phyloP scores from a whole-genome alignment of 2,113 vertebrate genomes.

The Herpetotheres cachinnans region DNA sequence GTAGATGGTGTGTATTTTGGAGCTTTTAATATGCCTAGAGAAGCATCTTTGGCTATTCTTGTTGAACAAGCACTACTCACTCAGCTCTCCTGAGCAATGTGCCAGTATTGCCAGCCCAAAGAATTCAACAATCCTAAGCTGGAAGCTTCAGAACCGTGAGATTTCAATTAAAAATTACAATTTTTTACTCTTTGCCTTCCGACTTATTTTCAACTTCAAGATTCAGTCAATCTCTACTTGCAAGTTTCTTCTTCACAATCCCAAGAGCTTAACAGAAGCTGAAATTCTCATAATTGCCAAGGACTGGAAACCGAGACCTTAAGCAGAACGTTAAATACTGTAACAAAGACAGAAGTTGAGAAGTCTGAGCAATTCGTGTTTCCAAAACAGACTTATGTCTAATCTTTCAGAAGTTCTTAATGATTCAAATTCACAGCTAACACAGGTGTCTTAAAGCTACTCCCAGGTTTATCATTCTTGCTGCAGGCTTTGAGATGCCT shows the following conservation, averaged over 20 bases:
- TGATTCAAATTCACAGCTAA: background rate
- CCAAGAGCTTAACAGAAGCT: background rate
- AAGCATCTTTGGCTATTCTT: background rate
- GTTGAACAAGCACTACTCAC: background rate
- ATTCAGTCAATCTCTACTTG: background rate
- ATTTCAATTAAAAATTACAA: slow-evolving; percentile 2
- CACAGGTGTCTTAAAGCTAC: background rate
- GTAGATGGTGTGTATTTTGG: background rate
- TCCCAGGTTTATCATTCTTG: background rate
- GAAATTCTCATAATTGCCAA: background rate
- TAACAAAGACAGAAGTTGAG: background rate
- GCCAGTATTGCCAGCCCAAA: background rate
- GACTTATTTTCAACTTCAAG: background rate
- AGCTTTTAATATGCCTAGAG: background rate
- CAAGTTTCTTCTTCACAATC: background rate
- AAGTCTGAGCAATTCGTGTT: background rate
- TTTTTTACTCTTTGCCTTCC: background rate
- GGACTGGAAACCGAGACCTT: background rate
- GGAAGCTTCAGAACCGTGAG: background rate
- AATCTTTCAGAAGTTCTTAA: background rate
- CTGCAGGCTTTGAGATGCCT: background rate
- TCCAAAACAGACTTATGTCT: background rate
- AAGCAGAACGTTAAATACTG: background rate
- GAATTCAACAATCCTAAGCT: background rate
- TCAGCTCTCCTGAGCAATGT: background rate